These are phyloP conservation scores for Phymorhynchus buccinoides DNA, from an alignment of 1,140 invertebrate genomes.

Conservation along the genomic window DNA sequence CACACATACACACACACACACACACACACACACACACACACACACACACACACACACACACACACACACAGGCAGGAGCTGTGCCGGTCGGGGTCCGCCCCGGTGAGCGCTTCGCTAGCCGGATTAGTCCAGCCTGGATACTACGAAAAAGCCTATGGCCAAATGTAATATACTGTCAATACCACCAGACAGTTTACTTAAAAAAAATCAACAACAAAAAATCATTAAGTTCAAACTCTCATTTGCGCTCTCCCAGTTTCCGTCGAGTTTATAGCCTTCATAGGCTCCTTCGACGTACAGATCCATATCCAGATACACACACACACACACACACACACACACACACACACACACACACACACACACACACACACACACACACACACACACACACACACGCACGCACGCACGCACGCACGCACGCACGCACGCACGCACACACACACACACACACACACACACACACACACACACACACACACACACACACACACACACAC, in stretches of 20 bases:
- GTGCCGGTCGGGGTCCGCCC: no score
- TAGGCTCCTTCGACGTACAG: no score
- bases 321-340: background rate
- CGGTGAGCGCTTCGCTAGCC: no score
- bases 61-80: background rate
- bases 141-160: no score
- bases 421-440: background rate
- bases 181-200: no score
- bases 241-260: no score
- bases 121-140: no score
- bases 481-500: background rate
- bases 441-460: background rate
- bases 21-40: background rate
- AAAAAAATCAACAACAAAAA: no score
- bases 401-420: background rate
- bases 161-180: no score
- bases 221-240: no score
- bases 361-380: no score
- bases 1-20: background rate
- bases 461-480: background rate
- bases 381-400: background rate
- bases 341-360: background rate
- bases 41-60: background rate
- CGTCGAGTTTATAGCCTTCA: no score
- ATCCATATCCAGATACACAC: background rate